A percentile compares a stretch with the other conserved stretches of the same genome.
phyloP scores from a whole-genome alignment of 2,113 vertebrate genomes.

The Oreochromis niloticus region DNA sequence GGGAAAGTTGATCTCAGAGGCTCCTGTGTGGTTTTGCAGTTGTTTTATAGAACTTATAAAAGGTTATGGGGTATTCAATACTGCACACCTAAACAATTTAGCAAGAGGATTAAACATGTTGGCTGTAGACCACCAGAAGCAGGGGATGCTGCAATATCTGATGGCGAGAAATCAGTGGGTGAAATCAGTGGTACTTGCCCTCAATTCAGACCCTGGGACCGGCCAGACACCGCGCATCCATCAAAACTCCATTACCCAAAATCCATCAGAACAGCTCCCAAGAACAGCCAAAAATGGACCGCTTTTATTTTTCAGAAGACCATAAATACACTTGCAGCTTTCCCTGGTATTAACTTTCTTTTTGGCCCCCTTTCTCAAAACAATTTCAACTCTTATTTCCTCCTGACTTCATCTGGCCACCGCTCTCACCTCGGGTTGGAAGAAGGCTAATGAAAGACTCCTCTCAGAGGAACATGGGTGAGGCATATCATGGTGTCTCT shows the following conservation, averaged over 20 bases:
- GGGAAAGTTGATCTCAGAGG: conserved; percentile 18
- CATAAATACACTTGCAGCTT: conserved; percentile 45
- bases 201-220: conserved; percentile 4
- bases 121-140: not conserved
- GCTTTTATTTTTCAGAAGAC: conserved; percentile 40
- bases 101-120: not conserved
- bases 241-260: conserved; percentile 70
- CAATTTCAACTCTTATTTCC: conserved; percentile 59
- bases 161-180: conserved; percentile 27
- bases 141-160: conserved; percentile 3
- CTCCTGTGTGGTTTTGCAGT: conserved; percentile 29
- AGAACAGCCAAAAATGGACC: not conserved
- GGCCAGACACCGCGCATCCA: conserved; percentile 45
- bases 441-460: conserved; percentile 58
- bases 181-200: not conserved
- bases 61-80: conserved; percentile 51
- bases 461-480: conserved; percentile 52
- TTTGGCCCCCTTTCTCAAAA: conserved; percentile 32
- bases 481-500: conserved; percentile 52
- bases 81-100: conserved; percentile 35
- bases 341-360: conserved; percentile 48
- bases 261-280: conserved; percentile 58
- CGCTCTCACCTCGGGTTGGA: conserved; percentile 32
- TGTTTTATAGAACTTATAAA: conserved; percentile 43
- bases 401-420: conserved; percentile 10